These are phyloP conservation scores for Eumerus sabulonum DNA, from an alignment of 2,888 invertebrate genomes.

Conservation along the genomic window DNA sequence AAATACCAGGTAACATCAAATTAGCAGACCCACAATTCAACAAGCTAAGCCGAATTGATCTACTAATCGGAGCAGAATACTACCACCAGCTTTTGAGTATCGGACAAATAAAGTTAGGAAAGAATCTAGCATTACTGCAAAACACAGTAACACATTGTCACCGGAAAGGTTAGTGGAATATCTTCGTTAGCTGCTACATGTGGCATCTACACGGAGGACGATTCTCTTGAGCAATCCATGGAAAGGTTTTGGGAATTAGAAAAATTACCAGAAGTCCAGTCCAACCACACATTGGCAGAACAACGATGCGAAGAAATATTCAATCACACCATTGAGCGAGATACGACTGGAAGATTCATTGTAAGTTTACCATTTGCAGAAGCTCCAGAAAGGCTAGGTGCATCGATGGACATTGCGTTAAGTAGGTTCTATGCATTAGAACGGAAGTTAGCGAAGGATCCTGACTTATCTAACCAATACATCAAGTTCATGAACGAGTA, in stretches of 20 bases:
- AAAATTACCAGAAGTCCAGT: not conserved
- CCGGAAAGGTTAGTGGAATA: no score
- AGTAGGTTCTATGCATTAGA: conserved; percentile 10
- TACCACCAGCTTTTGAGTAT: conserved; percentile 11
- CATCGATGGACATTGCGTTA: no score
- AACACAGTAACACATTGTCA: no score
- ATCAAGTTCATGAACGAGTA: conserved; percentile 67
- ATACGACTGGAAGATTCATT: conserved; percentile 55
- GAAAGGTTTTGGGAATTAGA: conserved; percentile 11
- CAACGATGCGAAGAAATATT: no score
- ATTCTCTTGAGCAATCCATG: conserved; percentile 7
- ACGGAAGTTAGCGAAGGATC: not conserved
- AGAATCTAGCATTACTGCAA: conserved; percentile 4
- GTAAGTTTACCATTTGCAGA: no score
- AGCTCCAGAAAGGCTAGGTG: no score
- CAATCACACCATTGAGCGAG: no score
- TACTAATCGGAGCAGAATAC: no score
- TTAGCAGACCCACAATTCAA: no score
- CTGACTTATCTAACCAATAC: not conserved
- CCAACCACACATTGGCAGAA: not conserved
- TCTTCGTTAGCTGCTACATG: not conserved
- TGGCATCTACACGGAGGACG: conserved; percentile 3
- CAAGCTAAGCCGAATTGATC: no score
- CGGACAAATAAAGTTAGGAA: conserved; percentile 13
- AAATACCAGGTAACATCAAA: conserved; percentile 8